Evolutionary conservation across 2,888 invertebrate genomes (phyloP).

Genomic region (Odontocerum albicorne): DNA sequence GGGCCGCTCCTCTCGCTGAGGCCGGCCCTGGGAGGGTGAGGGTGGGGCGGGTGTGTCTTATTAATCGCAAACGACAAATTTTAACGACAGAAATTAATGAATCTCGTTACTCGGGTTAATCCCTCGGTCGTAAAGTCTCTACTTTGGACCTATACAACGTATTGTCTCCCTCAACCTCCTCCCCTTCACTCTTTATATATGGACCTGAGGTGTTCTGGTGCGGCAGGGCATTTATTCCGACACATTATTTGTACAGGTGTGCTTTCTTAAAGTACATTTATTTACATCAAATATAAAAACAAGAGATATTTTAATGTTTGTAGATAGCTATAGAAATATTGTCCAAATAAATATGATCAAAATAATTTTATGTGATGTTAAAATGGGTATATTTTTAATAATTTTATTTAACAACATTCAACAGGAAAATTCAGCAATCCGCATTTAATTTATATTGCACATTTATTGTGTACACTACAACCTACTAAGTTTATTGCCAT

Average conservation of each 20-base stretch:
- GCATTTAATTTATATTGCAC: too few relatives aligned
- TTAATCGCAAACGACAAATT: slow-evolving; percentile 64
- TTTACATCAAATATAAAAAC: too few relatives aligned
- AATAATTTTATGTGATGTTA: too few relatives aligned
- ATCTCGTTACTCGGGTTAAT: slow-evolving; percentile 63
- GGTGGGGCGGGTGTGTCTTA: slow-evolving; percentile 55
- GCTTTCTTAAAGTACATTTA: slow-evolving; percentile 2
- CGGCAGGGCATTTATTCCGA: slow-evolving; percentile 27
- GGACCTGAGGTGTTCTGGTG: slow-evolving; percentile 16
- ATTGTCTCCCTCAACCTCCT: slow-evolving; percentile 33
- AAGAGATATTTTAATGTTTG: too few relatives aligned
- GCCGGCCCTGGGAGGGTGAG: slow-evolving; percentile 40
- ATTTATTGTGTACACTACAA: too few relatives aligned
- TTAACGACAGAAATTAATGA: slow-evolving; percentile 64
- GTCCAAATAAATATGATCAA: too few relatives aligned
- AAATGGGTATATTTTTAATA: too few relatives aligned
- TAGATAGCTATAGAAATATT: too few relatives aligned
- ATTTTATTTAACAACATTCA: too few relatives aligned
- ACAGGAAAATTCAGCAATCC: too few relatives aligned
- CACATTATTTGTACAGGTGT: slow-evolving; percentile 24
- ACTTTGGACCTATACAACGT: slow-evolving; percentile 54
- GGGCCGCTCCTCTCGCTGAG: slow-evolving; percentile 21
- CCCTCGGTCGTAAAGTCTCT: slow-evolving; percentile 58
- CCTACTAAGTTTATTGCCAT: too few relatives aligned
- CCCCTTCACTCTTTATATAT: slow-evolving; percentile 26